These are phyloP conservation scores for Dipodomys spectabilis DNA, from an alignment of 2,113 vertebrate species.

Conservation along the genomic window DNA sequence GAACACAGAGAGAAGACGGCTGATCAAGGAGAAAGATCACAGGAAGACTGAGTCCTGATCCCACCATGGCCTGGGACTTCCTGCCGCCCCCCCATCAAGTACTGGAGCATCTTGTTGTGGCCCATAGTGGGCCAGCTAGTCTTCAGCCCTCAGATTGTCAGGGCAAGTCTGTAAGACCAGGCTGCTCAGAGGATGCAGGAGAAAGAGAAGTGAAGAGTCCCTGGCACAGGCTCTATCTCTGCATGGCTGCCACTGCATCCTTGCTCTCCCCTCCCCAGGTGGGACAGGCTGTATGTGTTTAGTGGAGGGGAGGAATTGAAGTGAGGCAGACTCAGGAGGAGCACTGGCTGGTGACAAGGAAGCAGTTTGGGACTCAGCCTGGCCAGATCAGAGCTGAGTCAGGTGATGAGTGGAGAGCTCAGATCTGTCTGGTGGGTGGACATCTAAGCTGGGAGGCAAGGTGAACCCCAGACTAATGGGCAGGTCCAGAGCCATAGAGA, in stretches of 20 bases:
- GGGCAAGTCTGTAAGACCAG: not conserved
- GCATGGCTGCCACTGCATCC: too few species aligned
- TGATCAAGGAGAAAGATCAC: not conserved
- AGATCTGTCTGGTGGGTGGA: not conserved
- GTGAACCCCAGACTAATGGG: not conserved
- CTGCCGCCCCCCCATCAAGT: too few species aligned
- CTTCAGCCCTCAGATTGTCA: not conserved
- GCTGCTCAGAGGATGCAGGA: not conserved
- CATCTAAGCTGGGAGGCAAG: not conserved
- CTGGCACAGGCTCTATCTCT: too few species aligned
- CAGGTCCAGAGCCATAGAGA: not conserved
- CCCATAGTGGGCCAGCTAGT: not conserved
- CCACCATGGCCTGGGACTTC: too few species aligned
- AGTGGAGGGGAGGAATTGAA: not conserved
- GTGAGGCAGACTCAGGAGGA: too few species aligned
- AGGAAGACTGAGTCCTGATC: not conserved
- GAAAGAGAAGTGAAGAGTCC: not conserved
- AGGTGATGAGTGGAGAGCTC: not conserved
- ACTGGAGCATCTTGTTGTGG: too few species aligned
- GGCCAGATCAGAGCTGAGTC: not conserved
- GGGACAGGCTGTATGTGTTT: accelerated
- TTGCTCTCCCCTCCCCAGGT: not conserved
- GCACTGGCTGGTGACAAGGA: not conserved
- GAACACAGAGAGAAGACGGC: not conserved
- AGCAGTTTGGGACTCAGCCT: not conserved